A percentile compares a stretch with the other conserved stretches of the same genome.
phyloP scores from a whole-genome alignment of 92 coral and sea anemone species.

The Paragorgia papillata region DNA sequence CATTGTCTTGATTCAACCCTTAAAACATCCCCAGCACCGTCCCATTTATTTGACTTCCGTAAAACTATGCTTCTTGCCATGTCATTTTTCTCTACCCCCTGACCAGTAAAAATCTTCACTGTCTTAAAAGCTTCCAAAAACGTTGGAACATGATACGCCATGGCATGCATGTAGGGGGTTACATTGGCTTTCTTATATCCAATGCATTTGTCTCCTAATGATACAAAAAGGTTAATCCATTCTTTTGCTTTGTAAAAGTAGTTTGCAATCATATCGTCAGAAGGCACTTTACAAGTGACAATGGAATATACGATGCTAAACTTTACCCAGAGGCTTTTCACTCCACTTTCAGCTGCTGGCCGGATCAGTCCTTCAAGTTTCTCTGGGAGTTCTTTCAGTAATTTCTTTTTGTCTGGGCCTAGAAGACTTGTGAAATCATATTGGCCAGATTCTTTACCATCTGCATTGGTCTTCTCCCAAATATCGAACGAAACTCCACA shows the following conservation, averaged over 20 bases:
- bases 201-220: slow-evolving; percentile 32
- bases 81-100: slow-evolving; percentile 20
- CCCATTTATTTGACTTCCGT: slow-evolving; percentile 18
- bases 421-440: slow-evolving; percentile 35
- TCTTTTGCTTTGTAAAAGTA: slow-evolving; percentile 43
- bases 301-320: slow-evolving; percentile 39
- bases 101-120: slow-evolving; percentile 20
- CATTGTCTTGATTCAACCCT: slow-evolving; percentile 20
- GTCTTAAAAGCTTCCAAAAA: slow-evolving; percentile 9
- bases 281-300: slow-evolving; percentile 34
- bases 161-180: too few relatives aligned
- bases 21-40: slow-evolving; percentile 9
- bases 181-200: slow-evolving; percentile 52
- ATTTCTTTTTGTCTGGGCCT: too few relatives aligned
- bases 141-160: slow-evolving; percentile 33
- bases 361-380: slow-evolving; percentile 46
- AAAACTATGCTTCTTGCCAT: slow-evolving; percentile 16
- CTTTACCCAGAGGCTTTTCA: slow-evolving; percentile 27
- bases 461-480: too few relatives aligned
- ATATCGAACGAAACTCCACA: slow-evolving; percentile 35
- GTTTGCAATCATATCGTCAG: not conserved
- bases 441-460: slow-evolving; percentile 20
- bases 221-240: slow-evolving; percentile 50
- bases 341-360: slow-evolving; percentile 41
- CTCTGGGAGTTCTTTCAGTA: slow-evolving; percentile 56